Evolutionary conservation across 1,140 invertebrate genomes (phyloP).

Genomic region (Nixonia krombeini): DNA sequence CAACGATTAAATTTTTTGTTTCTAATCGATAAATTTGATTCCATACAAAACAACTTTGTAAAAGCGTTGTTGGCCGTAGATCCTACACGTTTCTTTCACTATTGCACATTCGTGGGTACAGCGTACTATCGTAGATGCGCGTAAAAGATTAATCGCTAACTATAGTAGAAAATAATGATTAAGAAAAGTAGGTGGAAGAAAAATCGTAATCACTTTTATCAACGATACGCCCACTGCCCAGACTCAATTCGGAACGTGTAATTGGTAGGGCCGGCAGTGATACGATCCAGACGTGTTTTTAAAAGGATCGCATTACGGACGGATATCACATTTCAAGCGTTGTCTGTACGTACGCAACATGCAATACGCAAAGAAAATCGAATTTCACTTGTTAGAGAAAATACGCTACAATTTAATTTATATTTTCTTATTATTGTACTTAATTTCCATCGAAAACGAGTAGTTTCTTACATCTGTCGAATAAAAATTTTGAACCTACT

Average conservation of each 20-base stretch:
- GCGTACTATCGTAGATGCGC: too few species aligned
- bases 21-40: too few species aligned
- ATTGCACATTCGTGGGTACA: too few species aligned
- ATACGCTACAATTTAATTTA: too few species aligned
- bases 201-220: background rate
- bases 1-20: too few species aligned
- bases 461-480: background rate
- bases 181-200: background rate
- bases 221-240: slow-evolving; percentile 6
- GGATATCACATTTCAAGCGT: slow-evolving; percentile 28
- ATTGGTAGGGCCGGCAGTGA: slow-evolving; percentile 21
- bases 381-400: background rate
- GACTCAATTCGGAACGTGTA: background rate
- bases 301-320: slow-evolving; percentile 25
- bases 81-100: too few species aligned
- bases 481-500: background rate
- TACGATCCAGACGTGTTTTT: background rate
- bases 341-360: slow-evolving; percentile 12
- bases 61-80: too few species aligned
- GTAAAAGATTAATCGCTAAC: too few species aligned
- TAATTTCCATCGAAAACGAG: too few species aligned
- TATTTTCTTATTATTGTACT: too few species aligned
- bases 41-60: too few species aligned
- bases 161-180: too few species aligned
- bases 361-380: slow-evolving; percentile 5